phyloP scores from a whole-genome alignment of 2,888 invertebrate genomes.

The Chrysotoxum bicinctum region DNA sequence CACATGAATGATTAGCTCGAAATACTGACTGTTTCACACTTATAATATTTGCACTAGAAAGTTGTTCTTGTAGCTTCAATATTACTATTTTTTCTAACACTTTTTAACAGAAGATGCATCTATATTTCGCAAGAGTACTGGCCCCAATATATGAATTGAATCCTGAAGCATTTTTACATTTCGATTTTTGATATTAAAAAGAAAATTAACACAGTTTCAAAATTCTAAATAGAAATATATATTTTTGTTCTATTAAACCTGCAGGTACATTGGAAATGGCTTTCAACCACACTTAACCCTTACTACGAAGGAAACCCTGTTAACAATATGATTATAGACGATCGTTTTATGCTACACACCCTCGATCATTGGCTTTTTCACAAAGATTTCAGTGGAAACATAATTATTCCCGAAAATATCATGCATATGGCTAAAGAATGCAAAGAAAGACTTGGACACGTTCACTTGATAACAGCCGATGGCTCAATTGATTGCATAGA shows the following conservation, averaged over 20 bases:
- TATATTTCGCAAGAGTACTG: background rate
- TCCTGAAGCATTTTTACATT: no score
- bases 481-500: constrained; percentile 95
- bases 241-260: constrained; percentile 67
- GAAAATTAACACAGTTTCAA: no score
- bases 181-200: no score
- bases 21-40: background rate
- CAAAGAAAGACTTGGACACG: constrained; percentile 82
- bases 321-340: constrained; percentile 87
- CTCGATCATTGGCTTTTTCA: constrained; percentile 93
- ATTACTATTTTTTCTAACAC: background rate
- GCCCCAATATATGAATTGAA: background rate
- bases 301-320: constrained; percentile 93
- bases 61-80: background rate
- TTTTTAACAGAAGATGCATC: background rate
- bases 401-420: constrained; percentile 88
- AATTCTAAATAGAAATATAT: no score
- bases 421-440: constrained; percentile 84
- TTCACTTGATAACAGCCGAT: constrained; percentile 92
- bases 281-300: constrained; percentile 93
- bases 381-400: constrained; percentile 91
- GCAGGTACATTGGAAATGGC: constrained; percentile 89
- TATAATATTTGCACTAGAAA: background rate
- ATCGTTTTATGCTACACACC: constrained; percentile 91
- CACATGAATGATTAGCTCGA: background rate